Base-by-base conservation (phyloP, 2,797 vertebrate genomes). In the Malurus leucopterus region DNA sequence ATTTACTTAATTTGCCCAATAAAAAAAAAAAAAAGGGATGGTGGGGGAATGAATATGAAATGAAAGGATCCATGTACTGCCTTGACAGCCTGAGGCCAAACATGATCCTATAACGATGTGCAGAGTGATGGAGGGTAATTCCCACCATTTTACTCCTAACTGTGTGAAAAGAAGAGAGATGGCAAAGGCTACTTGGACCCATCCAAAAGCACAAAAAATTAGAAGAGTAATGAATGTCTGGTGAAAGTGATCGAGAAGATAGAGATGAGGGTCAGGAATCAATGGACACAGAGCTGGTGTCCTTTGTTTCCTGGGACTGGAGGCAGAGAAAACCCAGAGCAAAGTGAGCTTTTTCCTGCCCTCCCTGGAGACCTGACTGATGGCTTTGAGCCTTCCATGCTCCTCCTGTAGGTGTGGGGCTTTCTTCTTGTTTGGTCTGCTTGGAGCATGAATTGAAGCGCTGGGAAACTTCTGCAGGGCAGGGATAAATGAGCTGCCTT, bases 201-300 rank as follows among this genome's bases (percentile, higher is more conserved):
- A 20, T 9, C 8, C 20, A 57, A 71, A 46, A 74, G 13, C n/a
- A 38, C 19, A 24, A 23, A 61, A 59, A 43, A 46, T 46, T n/a
- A 1, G 2, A 53, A 61, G 27, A 8, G 7, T 53, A 43, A 46
- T 21, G 34, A 73, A 67, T 51, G 27, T 13, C 16, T 43, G 20
- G 9, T 47, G 34, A 16, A 49, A 22, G 18, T 38, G 30, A 27
- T 6, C 5, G 14, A 32, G 40, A 19, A 44, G 55, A 5, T 11
- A 76, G 57, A 50, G 22, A 34, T 47, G 40, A 73, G 6, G 15
- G 12, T 26, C 1, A 1, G 65, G 20, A 72, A 62, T 15, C 3
- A 40, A 7, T 0, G 0, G 16, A 11, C 17, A 24, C 13, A 53
- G 38, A 46, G 15, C 13, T 54, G 17, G 38, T 2, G 3, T 50